Evolutionary conservation across 1,140 invertebrate genomes (phyloP).

Genomic region (Caenorhabditis briggsae): DNA sequence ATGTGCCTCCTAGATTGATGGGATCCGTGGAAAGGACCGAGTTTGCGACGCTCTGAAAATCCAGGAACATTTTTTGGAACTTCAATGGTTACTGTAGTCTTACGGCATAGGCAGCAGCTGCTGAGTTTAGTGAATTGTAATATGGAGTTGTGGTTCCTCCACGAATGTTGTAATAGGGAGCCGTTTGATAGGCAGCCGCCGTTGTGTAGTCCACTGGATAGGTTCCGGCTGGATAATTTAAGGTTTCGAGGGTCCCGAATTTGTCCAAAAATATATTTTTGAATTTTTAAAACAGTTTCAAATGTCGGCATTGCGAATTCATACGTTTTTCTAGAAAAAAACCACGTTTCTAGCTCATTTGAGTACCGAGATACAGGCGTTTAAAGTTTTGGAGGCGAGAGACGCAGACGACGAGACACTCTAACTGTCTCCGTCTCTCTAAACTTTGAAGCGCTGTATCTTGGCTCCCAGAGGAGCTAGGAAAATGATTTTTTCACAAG

Average conservation of each 20-base stretch:
- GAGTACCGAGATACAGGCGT: too few relatives aligned
- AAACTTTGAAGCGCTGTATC: too few relatives aligned
- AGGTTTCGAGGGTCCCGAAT: background rate
- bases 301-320: too few relatives aligned
- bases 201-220: conserved; percentile 42
- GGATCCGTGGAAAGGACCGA: background rate
- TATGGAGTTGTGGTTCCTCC: conserved; percentile 18
- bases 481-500: too few relatives aligned
- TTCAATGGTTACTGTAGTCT: background rate
- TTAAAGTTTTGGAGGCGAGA: too few relatives aligned
- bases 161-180: conserved; percentile 8
- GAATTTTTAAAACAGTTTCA: too few relatives aligned
- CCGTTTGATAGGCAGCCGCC: conserved; percentile 16
- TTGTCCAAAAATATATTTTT: too few relatives aligned
- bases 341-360: too few relatives aligned
- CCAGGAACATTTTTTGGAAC: background rate
- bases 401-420: too few relatives aligned
- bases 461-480: too few relatives aligned
- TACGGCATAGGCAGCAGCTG: conserved; percentile 41
- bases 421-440: too few relatives aligned
- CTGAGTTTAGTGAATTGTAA: conserved; percentile 22
- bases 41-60: conserved; percentile 23
- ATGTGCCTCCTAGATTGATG: conserved; percentile 28
- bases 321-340: too few relatives aligned
- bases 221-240: conserved; percentile 13